Evolutionary conservation across 1,140 invertebrate species (phyloP).

Genomic region (Camponotus pennsylvanicus): DNA sequence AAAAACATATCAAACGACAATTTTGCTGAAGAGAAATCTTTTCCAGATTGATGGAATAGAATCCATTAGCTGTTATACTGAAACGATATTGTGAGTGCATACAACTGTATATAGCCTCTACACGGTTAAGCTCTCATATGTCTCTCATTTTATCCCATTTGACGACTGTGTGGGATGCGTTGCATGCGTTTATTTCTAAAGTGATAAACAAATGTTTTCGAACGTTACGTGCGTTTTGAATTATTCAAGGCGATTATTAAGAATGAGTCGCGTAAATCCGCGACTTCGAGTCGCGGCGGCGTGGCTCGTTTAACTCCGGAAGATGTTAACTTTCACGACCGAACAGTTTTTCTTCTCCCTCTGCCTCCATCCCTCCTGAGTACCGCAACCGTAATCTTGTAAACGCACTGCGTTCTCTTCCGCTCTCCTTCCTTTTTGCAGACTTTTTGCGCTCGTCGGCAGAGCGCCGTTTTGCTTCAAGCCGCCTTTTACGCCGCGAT

Average conservation of each 20-base stretch:
- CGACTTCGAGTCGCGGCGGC: slow-evolving; percentile 5
- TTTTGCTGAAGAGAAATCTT: background rate
- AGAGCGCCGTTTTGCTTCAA: slow-evolving; percentile 47
- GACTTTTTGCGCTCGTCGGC: slow-evolving; percentile 42
- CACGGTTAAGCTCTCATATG: background rate
- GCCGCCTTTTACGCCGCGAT: slow-evolving; percentile 56
- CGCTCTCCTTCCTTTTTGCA: slow-evolving; percentile 45
- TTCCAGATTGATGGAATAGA: background rate
- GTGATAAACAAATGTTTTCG: background rate
- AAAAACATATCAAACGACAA: background rate
- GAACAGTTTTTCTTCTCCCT: slow-evolving; percentile 54
- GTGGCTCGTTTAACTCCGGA: slow-evolving; percentile 56
- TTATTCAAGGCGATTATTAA: slow-evolving; percentile 29
- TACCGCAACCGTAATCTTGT: slow-evolving; percentile 54
- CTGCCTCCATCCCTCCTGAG: background rate
- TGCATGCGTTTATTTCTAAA: background rate
- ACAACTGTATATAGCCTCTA: background rate
- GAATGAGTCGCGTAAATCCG: slow-evolving; percentile 40
- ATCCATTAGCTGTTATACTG: background rate
- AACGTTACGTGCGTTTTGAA: background rate
- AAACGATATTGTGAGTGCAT: background rate
- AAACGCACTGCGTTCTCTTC: slow-evolving; percentile 56
- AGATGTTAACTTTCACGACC: slow-evolving; percentile 54
- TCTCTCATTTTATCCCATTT: background rate
- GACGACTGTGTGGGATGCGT: background rate